These are phyloP conservation scores for Drosophila fuyamai DNA, from an alignment of 1,140 invertebrate species.

Conservation along the genomic window DNA sequence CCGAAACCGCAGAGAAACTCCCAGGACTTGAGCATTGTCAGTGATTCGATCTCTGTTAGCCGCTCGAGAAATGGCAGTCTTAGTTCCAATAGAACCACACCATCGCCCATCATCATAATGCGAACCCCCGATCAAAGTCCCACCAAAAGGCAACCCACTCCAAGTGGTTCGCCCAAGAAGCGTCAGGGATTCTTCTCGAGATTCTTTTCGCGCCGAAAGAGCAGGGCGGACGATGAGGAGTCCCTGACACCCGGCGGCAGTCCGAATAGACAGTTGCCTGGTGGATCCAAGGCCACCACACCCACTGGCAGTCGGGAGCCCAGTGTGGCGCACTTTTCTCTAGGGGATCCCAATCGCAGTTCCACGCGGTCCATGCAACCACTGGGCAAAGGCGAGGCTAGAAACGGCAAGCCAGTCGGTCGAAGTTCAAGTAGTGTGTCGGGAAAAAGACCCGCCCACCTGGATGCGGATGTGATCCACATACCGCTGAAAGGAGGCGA, in stretches of 20 bases:
- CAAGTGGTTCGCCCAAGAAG: conserved; percentile 85
- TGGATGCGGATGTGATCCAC: conserved; percentile 86
- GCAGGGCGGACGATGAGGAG: conserved; percentile 69
- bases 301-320: conserved; percentile 69
- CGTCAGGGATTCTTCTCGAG: conserved; percentile 88
- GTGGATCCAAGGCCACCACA: conserved; percentile 50
- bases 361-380: conserved; percentile 71
- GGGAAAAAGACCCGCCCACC: conserved; percentile 85
- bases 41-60: conserved; percentile 56
- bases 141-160: conserved; percentile 84
- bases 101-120: conserved; percentile 84
- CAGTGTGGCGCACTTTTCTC: conserved; percentile 63
- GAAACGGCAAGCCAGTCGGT: conserved; percentile 85
- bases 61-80: conserved; percentile 72
- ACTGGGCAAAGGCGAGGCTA: conserved; percentile 38
- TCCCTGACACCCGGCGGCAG: conserved; percentile 12
- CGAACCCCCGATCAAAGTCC: conserved; percentile 84
- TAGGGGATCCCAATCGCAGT: conserved; percentile 75
- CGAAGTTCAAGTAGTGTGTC: conserved; percentile 87
- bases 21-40: conserved; percentile 60
- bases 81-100: conserved; percentile 79
- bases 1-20: conserved; percentile 72
- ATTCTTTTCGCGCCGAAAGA: conserved; percentile 86
- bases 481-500: conserved; percentile 87
- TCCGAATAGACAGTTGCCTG: conserved; percentile 13